Conservation (phyloP, 2,113 vertebrate species). For the Sisor rabdophorus region DNA sequence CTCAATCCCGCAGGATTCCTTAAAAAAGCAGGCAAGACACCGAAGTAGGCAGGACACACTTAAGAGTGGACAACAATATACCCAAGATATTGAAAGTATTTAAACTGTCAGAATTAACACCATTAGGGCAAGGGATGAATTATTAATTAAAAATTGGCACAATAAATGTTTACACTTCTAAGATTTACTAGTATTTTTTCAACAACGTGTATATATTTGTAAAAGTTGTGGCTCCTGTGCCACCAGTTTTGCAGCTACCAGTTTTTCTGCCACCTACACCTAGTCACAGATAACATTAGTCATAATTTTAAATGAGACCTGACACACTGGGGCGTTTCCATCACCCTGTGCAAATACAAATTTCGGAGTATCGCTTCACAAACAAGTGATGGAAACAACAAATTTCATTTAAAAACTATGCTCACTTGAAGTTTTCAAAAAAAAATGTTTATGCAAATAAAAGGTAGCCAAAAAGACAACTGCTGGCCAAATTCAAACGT, state of each 20-base stretch:
- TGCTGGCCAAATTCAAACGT: no score
- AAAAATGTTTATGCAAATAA: no score
- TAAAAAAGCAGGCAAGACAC: not conserved
- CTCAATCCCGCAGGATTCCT: not conserved
- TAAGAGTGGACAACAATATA: not conserved
- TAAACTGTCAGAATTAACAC: not conserved
- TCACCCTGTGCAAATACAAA: no score
- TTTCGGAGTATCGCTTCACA: no score
- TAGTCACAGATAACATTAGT: constrained; percentile 12
- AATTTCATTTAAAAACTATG: no score
- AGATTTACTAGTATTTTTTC: not conserved
- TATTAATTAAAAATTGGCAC: not conserved
- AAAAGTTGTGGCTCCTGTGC: not conserved
- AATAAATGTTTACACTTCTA: not conserved
- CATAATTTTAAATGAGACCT: constrained; percentile 22
- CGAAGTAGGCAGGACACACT: not conserved
- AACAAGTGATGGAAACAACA: no score
- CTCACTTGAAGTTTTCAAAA: no score
- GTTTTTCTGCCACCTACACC: constrained; percentile 15
- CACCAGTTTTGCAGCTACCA: not conserved
- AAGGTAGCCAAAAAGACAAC: no score
- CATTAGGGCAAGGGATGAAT: not conserved
- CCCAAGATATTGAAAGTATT: not conserved
- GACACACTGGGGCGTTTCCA: constrained; percentile 13
- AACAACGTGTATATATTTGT: not conserved